Conservation (phyloP, 1,140 invertebrate genomes). For the Ptiloglossa arizonensis region DNA sequence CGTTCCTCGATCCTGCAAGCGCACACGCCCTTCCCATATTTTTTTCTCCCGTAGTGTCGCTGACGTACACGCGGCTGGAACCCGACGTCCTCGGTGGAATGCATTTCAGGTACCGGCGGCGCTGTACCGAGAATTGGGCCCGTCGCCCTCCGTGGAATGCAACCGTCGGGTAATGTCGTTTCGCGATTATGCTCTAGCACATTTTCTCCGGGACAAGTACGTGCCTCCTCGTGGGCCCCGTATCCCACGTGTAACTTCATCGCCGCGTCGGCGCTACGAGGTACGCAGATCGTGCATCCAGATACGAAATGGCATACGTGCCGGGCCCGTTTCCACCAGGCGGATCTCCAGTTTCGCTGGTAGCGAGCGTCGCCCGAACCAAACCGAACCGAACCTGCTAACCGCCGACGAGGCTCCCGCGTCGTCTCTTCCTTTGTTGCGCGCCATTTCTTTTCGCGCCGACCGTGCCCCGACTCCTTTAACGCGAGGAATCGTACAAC, state of each 20-base stretch:
- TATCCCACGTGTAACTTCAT: conserved; percentile 49
- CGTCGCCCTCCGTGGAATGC: conserved; percentile 53
- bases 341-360: conserved; percentile 38
- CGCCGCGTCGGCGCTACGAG: conserved; percentile 23
- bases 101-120: conserved; percentile 45
- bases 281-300: conserved; percentile 39
- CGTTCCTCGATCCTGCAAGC: conserved; percentile 34
- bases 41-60: conserved; percentile 1
- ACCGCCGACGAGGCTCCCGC: not conserved
- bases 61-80: conserved; percentile 40
- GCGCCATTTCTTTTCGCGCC: not conserved
- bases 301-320: conserved; percentile 45
- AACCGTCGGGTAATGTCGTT: conserved; percentile 47
- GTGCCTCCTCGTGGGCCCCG: conserved; percentile 19
- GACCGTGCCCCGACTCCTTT: too few species aligned
- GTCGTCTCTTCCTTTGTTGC: not conserved
- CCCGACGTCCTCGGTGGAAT: conserved; percentile 52
- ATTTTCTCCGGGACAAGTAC: conserved; percentile 47
- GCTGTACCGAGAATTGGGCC: conserved; percentile 52
- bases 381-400: not conserved
- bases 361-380: not conserved
- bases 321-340: conserved; percentile 21
- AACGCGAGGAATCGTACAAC: too few species aligned
- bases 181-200: conserved; percentile 50
- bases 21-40: conserved; percentile 44